Percentiles rank a stretch among this genome's conserved stretches.
These are phyloP conservation scores for Eupelmus urozonus DNA, from an alignment of 2,888 invertebrate species.

Conservation along the genomic window DNA sequence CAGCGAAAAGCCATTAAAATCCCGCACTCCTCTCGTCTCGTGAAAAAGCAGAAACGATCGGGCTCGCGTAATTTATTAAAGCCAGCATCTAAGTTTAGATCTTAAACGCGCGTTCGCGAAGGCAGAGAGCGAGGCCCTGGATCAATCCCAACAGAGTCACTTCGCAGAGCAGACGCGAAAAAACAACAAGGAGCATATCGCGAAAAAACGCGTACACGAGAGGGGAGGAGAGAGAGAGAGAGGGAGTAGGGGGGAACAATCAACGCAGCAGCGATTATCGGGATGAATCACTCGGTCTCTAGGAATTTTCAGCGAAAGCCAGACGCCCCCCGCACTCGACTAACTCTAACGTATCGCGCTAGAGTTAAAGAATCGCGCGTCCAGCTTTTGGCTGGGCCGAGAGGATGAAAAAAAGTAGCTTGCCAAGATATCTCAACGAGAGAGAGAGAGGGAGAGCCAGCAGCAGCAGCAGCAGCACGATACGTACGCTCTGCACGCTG, in stretches of 20 bases:
- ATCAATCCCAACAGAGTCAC: not conserved
- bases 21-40: not conserved
- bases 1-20: conserved; percentile 39
- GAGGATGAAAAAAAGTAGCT: too few species aligned
- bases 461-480: too few species aligned
- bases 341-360: too few species aligned
- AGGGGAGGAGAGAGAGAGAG: too few species aligned
- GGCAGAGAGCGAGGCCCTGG: too few species aligned
- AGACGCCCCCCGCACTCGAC: too few species aligned
- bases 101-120: not conserved
- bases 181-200: not conserved
- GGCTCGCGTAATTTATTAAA: conserved; percentile 17
- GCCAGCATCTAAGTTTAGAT: conserved; percentile 31
- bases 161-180: not conserved
- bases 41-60: not conserved
- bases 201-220: conserved; percentile 6
- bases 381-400: too few species aligned
- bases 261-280: conserved; percentile 14
- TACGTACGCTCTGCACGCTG: not conserved
- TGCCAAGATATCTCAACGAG: not conserved
- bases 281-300: conserved; percentile 30
- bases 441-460: too few species aligned
- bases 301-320: conserved; percentile 2
- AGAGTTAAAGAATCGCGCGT: too few species aligned
- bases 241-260: conserved; percentile 2